Evolutionary conservation across 2,888 invertebrate genomes (phyloP).

Genomic region (Tinea pellionella): DNA sequence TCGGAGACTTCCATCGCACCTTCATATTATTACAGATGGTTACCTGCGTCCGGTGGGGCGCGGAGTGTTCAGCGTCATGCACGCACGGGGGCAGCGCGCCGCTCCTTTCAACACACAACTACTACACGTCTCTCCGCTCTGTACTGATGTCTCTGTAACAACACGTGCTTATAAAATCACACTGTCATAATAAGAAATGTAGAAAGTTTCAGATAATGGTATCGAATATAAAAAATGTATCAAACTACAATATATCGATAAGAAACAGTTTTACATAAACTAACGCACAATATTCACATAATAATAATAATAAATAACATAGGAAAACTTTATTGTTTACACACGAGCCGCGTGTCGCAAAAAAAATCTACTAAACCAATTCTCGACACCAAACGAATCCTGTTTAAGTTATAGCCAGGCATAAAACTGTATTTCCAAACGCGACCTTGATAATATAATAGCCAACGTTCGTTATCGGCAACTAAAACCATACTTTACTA

Average conservation of each 20-base stretch:
- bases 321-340: not conserved
- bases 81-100: constrained; percentile 75
- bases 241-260: too few species aligned
- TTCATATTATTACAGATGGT: constrained; percentile 18
- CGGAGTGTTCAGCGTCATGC: constrained; percentile 91
- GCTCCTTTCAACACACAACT: constrained; percentile 52
- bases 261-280: too few species aligned
- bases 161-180: too few species aligned
- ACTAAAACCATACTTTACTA: not conserved
- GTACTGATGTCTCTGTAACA: constrained; percentile 92
- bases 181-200: too few species aligned
- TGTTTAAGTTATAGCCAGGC: not conserved
- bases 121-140: constrained; percentile 81
- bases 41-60: constrained; percentile 81
- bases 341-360: not conserved
- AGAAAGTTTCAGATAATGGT: too few species aligned
- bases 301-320: not conserved
- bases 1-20: too few species aligned
- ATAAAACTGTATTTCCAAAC: not conserved
- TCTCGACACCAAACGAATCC: not conserved
- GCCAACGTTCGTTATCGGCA: not conserved
- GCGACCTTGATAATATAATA: not conserved
- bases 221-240: too few species aligned
- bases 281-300: not conserved
- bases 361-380: not conserved